Conservation (phyloP, 2,113 vertebrate genomes). For the Trochalopteron elliotii region DNA sequence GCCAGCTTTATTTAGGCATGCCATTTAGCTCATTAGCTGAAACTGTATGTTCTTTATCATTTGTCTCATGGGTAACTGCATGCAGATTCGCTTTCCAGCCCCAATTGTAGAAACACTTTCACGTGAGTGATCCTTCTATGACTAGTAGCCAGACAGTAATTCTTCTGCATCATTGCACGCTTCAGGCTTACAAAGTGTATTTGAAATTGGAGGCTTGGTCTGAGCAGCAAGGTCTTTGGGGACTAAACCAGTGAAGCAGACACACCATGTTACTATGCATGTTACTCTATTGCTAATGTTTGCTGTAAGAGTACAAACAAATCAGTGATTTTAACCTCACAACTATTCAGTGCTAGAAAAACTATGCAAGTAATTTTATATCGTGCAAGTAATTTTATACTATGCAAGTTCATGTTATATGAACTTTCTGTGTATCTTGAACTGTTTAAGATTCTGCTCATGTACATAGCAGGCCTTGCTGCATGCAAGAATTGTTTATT, state of each 20-base stretch:
- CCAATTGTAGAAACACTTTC: neutral
- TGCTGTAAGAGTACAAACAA: neutral
- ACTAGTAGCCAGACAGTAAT: neutral
- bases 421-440: neutral
- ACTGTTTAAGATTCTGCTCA: neutral
- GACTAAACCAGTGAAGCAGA: neutral
- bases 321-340: neutral
- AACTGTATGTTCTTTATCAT: neutral
- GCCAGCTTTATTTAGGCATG: neutral
- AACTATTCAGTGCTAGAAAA: neutral
- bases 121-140: neutral
- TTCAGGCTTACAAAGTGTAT: neutral
- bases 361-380: neutral
- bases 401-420: too few species aligned
- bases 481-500: neutral
- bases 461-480: neutral
- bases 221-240: neutral
- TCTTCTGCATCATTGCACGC: neutral
- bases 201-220: neutral
- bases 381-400: too few species aligned
- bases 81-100: neutral
- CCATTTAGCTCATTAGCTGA: neutral
- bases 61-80: neutral
- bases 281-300: neutral
- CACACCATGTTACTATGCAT: neutral